Conservation (phyloP, 1,140 invertebrate species). For the Zaprionus ghesquierei region DNA sequence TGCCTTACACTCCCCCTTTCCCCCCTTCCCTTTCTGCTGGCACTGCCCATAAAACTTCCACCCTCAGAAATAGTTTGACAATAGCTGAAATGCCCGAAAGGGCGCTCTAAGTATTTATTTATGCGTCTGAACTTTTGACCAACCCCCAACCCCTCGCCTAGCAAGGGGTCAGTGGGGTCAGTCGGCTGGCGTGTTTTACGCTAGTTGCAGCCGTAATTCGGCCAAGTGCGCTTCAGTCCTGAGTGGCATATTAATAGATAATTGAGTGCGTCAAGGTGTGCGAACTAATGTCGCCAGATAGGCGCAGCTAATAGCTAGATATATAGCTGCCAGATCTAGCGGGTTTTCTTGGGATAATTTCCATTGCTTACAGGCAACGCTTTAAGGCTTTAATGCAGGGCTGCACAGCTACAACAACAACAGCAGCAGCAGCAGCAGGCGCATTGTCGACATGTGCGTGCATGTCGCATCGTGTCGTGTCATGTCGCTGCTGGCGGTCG, state of each 20-base stretch:
- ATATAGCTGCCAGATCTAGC: not conserved
- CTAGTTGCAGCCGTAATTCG: slow-evolving; percentile 17
- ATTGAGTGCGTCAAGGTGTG: slow-evolving; percentile 49
- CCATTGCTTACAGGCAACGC: too few relatives aligned
- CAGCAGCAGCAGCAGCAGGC: not conserved
- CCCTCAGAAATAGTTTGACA: slow-evolving; percentile 67
- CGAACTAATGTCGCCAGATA: slow-evolving; percentile 6
- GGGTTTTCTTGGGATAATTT: too few relatives aligned
- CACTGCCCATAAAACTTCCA: slow-evolving; percentile 33
- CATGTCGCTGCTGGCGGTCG: slow-evolving; percentile 23
- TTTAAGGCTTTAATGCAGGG: slow-evolving; percentile 45
- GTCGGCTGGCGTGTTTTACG: slow-evolving; percentile 24
- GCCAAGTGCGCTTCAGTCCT: slow-evolving; percentile 13
- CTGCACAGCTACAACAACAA: slow-evolving; percentile 20
- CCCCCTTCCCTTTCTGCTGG: slow-evolving; percentile 38
- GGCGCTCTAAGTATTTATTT: slow-evolving; percentile 40
- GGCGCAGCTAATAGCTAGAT: slow-evolving; percentile 22
- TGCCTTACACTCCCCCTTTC: not conserved
- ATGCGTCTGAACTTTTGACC: slow-evolving; percentile 47
- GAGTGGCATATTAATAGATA: slow-evolving; percentile 64
- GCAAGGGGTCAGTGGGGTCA: not conserved
- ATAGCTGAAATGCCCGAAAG: slow-evolving; percentile 1
- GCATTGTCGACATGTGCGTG: not conserved
- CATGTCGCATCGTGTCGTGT: slow-evolving; percentile 17
- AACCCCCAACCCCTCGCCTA: not conserved